Percentiles rank a stretch among this genome's conserved stretches.
Conservation (phyloP, 2,888 invertebrate species). For the Plagodis pulveraria region DNA sequence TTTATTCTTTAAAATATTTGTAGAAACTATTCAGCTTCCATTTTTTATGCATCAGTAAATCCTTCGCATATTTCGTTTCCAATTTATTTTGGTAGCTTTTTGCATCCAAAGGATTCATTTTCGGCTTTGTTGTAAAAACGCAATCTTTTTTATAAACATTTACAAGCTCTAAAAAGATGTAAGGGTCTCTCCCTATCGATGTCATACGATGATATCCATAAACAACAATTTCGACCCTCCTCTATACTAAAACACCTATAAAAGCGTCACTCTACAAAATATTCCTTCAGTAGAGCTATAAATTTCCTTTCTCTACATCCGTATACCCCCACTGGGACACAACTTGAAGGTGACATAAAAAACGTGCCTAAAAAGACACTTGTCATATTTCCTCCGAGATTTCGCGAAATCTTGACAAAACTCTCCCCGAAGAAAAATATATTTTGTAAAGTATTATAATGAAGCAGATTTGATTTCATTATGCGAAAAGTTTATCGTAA, state of each 20-base stretch:
- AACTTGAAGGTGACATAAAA: constrained; percentile 33
- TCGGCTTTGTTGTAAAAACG: constrained; percentile 1
- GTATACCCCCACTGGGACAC: constrained; percentile 21
- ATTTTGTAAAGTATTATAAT: constrained; percentile 24
- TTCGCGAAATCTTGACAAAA: constrained; percentile 27
- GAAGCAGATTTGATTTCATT: constrained; percentile 19
- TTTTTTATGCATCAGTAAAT: no score
- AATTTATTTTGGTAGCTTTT: no score
- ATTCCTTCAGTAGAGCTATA: constrained; percentile 32
- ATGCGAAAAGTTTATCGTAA: constrained; percentile 13
- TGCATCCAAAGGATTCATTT: no score
- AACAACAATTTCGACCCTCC: constrained; percentile 9
- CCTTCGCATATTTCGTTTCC: no score
- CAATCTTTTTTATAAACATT: constrained; percentile 8
- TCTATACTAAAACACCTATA: constrained; percentile 33
- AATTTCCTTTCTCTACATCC: constrained; percentile 23
- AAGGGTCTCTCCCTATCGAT: constrained; percentile 6
- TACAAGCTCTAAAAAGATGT: constrained; percentile 4
- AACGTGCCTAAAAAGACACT: constrained; percentile 29
- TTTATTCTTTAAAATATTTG: no score
- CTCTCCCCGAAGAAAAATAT: constrained; percentile 25
- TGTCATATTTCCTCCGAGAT: constrained; percentile 32
- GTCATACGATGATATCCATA: constrained; percentile 16
- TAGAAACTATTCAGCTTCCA: no score
- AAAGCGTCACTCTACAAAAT: constrained; percentile 37